Conservation (phyloP, 1,140 invertebrate species). For the Drosophila lowei region DNA sequence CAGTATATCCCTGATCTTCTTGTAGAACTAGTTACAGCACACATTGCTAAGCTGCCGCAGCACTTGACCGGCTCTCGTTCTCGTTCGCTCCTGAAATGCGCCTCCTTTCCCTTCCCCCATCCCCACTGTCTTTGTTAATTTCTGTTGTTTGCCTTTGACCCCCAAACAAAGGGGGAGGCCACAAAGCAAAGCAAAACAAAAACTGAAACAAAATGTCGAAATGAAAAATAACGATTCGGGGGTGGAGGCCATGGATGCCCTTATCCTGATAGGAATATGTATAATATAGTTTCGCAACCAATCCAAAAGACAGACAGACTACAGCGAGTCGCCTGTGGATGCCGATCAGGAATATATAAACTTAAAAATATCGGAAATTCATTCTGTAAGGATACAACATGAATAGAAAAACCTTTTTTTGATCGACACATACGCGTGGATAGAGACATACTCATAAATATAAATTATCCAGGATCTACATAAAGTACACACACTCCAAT, state of each 20-base stretch:
- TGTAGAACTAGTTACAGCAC: constrained; percentile 14
- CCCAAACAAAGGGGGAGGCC: constrained; percentile 42
- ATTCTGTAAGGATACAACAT: too few relatives aligned
- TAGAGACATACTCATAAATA: too few relatives aligned
- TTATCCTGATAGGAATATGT: constrained; percentile 20
- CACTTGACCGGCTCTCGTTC: constrained; percentile 61
- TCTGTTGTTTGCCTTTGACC: constrained; percentile 74
- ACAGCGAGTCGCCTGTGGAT: too few relatives aligned
- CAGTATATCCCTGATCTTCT: background rate
- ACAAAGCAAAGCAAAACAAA: constrained; percentile 22
- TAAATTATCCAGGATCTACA: background rate
- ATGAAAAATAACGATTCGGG: constrained; percentile 19
- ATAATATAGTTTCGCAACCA: background rate
- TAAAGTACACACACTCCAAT: background rate
- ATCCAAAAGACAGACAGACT: background rate
- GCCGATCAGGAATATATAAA: background rate
- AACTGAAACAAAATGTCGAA: background rate
- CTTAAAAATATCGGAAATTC: background rate
- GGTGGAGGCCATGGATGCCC: too few relatives aligned
- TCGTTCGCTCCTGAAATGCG: constrained; percentile 35
- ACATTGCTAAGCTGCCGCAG: constrained; percentile 42
- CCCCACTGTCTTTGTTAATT: constrained; percentile 67
- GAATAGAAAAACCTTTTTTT: too few relatives aligned
- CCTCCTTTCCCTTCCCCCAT: background rate
- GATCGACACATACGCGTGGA: too few relatives aligned